A percentile compares a stretch with the other conserved stretches of the same genome.
phyloP scores from a whole-genome alignment of 2,888 invertebrate species.

The Caenorhabditis parvicauda region DNA sequence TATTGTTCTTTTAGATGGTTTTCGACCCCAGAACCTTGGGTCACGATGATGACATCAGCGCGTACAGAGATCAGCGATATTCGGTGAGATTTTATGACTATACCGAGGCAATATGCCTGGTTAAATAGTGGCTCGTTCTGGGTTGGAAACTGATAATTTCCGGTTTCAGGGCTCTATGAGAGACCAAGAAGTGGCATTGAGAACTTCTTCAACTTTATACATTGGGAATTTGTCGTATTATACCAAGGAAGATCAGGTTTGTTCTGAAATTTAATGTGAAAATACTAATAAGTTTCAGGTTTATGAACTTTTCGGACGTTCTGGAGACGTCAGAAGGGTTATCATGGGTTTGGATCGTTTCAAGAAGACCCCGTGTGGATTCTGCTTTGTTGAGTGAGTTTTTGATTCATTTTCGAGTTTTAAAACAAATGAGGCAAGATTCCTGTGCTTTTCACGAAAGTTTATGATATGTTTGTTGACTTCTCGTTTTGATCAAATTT shows the following conservation, averaged over 20 bases:
- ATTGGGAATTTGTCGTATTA: conserved; percentile 96
- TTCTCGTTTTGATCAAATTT: conserved; percentile 3
- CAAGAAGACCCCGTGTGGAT: conserved; percentile 97
- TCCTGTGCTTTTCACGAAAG: background rate
- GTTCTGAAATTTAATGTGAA: background rate
- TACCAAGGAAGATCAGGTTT: conserved; percentile 82
- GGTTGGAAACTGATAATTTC: background rate
- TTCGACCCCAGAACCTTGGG: conserved; percentile 40
- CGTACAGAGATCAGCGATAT: conserved; percentile 59
- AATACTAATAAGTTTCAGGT: conserved; percentile 66
- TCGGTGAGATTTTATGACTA: conserved; percentile 28
- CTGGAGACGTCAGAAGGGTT: conserved; percentile 87
- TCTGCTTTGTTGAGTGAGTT: conserved; percentile 90
- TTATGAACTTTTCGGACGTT: conserved; percentile 89
- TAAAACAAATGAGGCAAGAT: background rate
- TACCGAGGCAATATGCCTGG: background rate
- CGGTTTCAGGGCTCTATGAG: conserved; percentile 48
- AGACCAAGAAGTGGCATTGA: conserved; percentile 73
- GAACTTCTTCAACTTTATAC: conserved; percentile 80
- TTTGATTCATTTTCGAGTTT: conserved; percentile 10
- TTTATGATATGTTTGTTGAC: background rate
- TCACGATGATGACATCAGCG: conserved; percentile 40
- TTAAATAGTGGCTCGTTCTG: background rate
- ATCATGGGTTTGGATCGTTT: conserved; percentile 97
- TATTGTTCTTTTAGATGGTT: conserved; percentile 16